These are phyloP conservation scores for Speoplatyrhinus poulsoni DNA, from an alignment of 2,113 vertebrate species.

Conservation along the genomic window DNA sequence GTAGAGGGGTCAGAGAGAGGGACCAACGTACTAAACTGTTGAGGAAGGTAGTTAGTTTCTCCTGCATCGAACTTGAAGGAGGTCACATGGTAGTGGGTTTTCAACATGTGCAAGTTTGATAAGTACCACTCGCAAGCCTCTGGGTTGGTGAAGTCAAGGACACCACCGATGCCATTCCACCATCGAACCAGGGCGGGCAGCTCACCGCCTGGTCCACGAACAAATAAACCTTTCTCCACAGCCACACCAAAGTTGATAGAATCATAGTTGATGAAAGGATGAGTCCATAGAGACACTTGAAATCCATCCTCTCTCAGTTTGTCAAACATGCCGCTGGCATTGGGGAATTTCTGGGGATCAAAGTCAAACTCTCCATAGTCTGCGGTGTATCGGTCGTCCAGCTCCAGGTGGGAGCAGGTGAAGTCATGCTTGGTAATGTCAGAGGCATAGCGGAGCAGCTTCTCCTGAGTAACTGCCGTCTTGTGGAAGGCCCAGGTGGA, in stretches of 20 bases:
- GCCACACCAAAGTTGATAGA: constrained; percentile 84
- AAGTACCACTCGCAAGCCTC: constrained; percentile 87
- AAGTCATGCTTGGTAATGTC: constrained; percentile 83
- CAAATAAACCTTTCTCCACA: constrained; percentile 82
- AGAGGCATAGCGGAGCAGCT: constrained; percentile 76
- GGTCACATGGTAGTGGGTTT: constrained; percentile 78
- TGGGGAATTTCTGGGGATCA: constrained; percentile 85
- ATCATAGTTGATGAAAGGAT: constrained; percentile 87
- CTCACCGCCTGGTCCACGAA: constrained; percentile 77
- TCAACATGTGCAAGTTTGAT: constrained; percentile 78
- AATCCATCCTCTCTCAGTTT: constrained; percentile 79
- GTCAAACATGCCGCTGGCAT: constrained; percentile 83
- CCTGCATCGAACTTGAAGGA: constrained; percentile 96
- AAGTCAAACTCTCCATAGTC: constrained; percentile 90
- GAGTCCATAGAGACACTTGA: constrained; percentile 85
- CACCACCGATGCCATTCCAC: constrained; percentile 92
- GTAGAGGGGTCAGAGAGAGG: constrained; percentile 84
- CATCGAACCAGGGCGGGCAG: constrained; percentile 86
- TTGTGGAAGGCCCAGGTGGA: constrained; percentile 87
- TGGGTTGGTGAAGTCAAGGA: constrained; percentile 92
- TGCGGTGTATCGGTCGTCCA: constrained; percentile 86
- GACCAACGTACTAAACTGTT: constrained; percentile 84
- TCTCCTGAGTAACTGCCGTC: constrained; percentile 81
- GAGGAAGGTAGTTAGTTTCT: constrained; percentile 90
- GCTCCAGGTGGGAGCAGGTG: constrained; percentile 87